These are phyloP conservation scores for Bryconaethiops microstoma DNA, from an alignment of 2,797 vertebrate genomes.

Conservation along the genomic window DNA sequence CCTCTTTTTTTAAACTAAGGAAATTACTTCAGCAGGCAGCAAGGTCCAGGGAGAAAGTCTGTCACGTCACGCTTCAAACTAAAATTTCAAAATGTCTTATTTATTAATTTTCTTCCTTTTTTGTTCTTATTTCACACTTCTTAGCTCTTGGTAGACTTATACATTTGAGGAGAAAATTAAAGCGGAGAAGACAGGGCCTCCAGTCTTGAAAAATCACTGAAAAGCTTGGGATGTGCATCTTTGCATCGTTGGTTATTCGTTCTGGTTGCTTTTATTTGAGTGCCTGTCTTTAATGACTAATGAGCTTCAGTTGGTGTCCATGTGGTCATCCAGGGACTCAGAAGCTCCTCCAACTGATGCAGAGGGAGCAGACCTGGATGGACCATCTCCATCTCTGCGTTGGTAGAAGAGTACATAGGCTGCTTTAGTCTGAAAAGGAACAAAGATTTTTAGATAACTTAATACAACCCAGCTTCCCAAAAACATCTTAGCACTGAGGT, in stretches of 20 bases:
- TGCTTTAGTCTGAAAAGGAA: constrained; percentile 87
- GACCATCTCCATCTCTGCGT: constrained; percentile 74
- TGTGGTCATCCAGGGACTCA: constrained; percentile 76
- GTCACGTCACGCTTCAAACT: constrained; percentile 66
- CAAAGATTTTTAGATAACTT: constrained; percentile 12
- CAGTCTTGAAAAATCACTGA: constrained; percentile 66
- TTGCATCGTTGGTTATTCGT: constrained; percentile 67
- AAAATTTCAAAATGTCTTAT: constrained; percentile 50
- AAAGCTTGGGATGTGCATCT: constrained; percentile 66
- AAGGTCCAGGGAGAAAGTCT: constrained; percentile 67
- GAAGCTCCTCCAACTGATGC: constrained; percentile 75
- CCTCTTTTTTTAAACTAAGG: constrained; percentile 63
- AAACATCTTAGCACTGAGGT: constrained; percentile 42
- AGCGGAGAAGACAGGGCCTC: constrained; percentile 58
- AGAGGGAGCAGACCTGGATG: constrained; percentile 73
- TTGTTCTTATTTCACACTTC: constrained; percentile 10
- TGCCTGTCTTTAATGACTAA: constrained; percentile 60
- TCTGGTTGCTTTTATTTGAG: constrained; percentile 69
- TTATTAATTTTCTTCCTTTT: constrained; percentile 49
- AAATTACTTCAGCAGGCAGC: constrained; percentile 67
- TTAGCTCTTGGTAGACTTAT: constrained; percentile 65
- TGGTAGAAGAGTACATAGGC: constrained; percentile 97
- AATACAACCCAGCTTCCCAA: not conserved
- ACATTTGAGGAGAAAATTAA: constrained; percentile 58
- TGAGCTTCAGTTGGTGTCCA: constrained; percentile 83